phyloP scores from a whole-genome alignment of 2,113 vertebrate species.

The Xiphorhynchus elegans region DNA sequence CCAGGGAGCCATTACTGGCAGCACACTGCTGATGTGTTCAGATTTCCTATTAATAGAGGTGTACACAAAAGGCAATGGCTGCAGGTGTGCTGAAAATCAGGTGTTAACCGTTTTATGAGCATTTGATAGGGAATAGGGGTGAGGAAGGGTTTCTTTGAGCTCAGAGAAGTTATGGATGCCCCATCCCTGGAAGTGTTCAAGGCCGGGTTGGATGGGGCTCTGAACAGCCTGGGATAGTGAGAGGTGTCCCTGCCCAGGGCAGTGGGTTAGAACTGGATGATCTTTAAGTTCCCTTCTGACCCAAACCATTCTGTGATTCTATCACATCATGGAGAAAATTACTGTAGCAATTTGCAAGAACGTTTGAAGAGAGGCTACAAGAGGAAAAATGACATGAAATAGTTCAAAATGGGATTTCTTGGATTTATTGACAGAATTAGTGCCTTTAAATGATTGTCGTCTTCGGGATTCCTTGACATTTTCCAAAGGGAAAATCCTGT shows the following conservation, averaged over 20 bases:
- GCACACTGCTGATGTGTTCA: accelerated
- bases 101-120: neutral
- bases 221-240: neutral
- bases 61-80: neutral
- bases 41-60: neutral
- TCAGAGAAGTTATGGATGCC: neutral
- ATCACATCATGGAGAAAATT: neutral
- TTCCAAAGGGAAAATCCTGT: neutral
- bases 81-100: neutral
- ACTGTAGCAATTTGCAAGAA: neutral
- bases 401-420: neutral
- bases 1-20: neutral
- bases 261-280: accelerated
- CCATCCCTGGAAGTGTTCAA: neutral
- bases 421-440: neutral
- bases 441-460: neutral
- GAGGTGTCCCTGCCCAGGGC: neutral
- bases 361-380: neutral
- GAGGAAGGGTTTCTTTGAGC: neutral
- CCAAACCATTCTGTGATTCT: neutral
- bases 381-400: neutral
- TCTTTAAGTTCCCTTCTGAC: neutral
- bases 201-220: neutral
- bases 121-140: neutral
- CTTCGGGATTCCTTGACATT: neutral